These are phyloP conservation scores for Ctena decussata DNA, from an alignment of 2,888 invertebrate species.

Conservation along the genomic window DNA sequence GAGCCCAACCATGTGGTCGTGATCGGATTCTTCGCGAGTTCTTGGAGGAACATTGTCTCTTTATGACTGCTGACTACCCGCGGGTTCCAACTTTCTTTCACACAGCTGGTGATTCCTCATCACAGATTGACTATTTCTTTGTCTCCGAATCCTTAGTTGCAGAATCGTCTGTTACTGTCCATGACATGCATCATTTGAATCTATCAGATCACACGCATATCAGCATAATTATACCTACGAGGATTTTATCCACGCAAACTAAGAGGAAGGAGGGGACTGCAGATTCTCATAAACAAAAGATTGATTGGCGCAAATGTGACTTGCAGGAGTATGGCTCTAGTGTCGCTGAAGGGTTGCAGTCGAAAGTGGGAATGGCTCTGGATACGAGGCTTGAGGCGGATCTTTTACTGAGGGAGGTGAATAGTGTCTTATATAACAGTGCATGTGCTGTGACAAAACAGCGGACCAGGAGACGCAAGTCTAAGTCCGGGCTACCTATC, in stretches of 20 bases:
- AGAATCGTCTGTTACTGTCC: background rate
- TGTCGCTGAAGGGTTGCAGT: background rate
- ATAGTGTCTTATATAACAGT: background rate
- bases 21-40: background rate
- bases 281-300: background rate
- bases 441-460: background rate
- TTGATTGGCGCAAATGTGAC: background rate
- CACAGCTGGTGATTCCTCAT: background rate
- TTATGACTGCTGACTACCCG: background rate
- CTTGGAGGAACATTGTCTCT: background rate
- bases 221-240: background rate
- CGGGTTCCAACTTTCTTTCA: background rate
- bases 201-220: background rate
- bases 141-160: background rate
- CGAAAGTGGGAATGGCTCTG: background rate
- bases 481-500: background rate
- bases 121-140: conserved; percentile 18
- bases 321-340: background rate
- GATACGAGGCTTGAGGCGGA: background rate
- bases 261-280: background rate
- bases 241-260: background rate
- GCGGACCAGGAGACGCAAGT: background rate
- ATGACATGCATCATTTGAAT: background rate
- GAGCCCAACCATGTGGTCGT: background rate
- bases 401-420: background rate